Base-by-base conservation (phyloP, 2,113 vertebrate species). In the Callionymus lyra region DNA sequence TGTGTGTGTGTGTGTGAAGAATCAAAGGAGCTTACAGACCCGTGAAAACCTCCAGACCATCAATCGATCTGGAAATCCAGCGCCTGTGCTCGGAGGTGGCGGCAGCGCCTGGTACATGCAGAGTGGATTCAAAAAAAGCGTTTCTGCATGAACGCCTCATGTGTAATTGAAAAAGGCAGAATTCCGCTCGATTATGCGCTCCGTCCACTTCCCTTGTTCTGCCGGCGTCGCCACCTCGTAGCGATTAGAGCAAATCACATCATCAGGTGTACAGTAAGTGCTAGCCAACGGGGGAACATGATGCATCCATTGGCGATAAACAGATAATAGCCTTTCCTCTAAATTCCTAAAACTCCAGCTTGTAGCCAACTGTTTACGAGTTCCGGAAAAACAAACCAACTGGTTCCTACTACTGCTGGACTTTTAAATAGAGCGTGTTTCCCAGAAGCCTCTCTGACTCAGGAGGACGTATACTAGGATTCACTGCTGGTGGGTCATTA, bases 271-370 rank as follows among this genome's bases (percentile, higher is more conserved):
- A 74, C 68, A 50, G 40, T 58, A 77, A 78, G 63, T 48, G 49
- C 48, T 41, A 49, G 54, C 59, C 63, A 59, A 68, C 16, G 19
- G 78, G 72, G 77, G 80, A 78, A 70, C 63, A 76, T 80, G 69
- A 83, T 68, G 55, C 70, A 83, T 65, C 53, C 50, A 50, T 50
- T 68, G 61, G 55, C 56, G 59, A 80, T 80, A 79, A 81, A 78
- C 65, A 79, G 65, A 79, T 79, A 82, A 81, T 72, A 54, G 62
- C 60, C 54, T 72, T 83, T 78, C 71, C 79, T 71, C 59, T 70
- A 77, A 80, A 74, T 70, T 63, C 67, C 63, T 68, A 16, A 0
- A 65, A 47, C 51, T 62, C 41, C 54, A 56, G 67, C 56, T 67
- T 65, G 63, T 44, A 63, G 45, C 21, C 43, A 70, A 59, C 63